Evolutionary conservation across 2,113 vertebrate species (phyloP).

Genomic region (Mystacornis crossleyi): DNA sequence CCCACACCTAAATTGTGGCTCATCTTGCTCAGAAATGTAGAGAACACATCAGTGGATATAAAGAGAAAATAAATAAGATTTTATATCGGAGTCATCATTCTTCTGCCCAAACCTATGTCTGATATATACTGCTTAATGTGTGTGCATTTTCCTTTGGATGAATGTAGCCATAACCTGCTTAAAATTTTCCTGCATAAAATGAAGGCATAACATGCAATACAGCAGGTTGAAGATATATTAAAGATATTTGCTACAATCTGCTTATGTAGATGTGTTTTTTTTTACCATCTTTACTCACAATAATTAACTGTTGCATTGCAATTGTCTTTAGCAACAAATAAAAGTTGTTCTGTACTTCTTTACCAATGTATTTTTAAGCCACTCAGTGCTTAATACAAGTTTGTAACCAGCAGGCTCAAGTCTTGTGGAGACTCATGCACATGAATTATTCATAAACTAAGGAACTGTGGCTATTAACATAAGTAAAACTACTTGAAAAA

Average conservation of each 20-base stretch:
- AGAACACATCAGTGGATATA: background rate
- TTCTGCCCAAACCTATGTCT: background rate
- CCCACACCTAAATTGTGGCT: background rate
- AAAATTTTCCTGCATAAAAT: background rate
- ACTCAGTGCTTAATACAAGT: background rate
- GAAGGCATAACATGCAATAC: background rate
- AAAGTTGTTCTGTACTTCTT: background rate
- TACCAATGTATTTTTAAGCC: background rate
- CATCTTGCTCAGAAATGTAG: background rate
- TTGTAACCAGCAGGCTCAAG: slow-evolving; percentile 6
- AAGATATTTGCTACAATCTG: background rate
- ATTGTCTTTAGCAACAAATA: background rate
- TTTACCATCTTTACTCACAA: background rate
- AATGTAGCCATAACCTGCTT: background rate
- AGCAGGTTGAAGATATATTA: background rate
- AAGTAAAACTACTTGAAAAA: slow-evolving; percentile 1
- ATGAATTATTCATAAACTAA: slow-evolving; percentile 40
- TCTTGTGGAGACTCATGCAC: background rate
- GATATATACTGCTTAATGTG: background rate
- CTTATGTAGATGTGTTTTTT: background rate
- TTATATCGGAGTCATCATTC: background rate
- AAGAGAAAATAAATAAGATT: background rate
- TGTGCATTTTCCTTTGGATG: background rate
- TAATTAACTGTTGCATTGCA: background rate
- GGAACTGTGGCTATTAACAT: background rate